Evolutionary conservation across 2,113 vertebrate genomes (phyloP).

Genomic region (Synodontis membranacea): DNA sequence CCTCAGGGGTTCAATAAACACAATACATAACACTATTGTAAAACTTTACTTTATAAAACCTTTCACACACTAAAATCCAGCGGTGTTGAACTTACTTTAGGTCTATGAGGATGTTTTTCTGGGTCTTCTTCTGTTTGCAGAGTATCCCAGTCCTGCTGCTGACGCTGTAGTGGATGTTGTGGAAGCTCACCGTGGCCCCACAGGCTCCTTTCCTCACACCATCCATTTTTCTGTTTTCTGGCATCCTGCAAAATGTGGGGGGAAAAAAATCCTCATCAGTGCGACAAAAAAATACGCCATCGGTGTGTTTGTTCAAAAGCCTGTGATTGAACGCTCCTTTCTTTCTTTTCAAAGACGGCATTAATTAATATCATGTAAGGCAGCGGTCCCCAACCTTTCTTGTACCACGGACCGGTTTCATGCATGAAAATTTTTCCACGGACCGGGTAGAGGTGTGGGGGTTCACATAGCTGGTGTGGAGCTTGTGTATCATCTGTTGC

Average conservation of each 20-base stretch:
- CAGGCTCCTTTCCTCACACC: neutral
- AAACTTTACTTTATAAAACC: neutral
- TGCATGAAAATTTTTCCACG: too few species aligned
- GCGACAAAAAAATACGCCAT: neutral
- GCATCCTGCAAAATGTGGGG: neutral
- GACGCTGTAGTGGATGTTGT: slow-evolving; percentile 70
- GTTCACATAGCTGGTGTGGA: too few species aligned
- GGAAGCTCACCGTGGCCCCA: slow-evolving; percentile 70
- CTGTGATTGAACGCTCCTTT: neutral
- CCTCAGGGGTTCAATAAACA: neutral
- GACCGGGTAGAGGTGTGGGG: too few species aligned
- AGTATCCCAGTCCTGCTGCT: slow-evolving; percentile 49
- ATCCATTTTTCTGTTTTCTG: slow-evolving; percentile 13
- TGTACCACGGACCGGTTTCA: too few species aligned
- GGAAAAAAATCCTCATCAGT: neutral
- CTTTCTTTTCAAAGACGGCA: neutral
- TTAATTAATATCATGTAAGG: too few species aligned
- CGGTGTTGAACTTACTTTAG: slow-evolving; percentile 67
- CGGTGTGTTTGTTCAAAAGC: neutral
- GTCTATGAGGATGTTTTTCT: slow-evolving; percentile 70
- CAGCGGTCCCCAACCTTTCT: too few species aligned
- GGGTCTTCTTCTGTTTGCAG: slow-evolving; percentile 51
- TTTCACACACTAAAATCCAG: neutral
- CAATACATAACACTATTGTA: neutral
- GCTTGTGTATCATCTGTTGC: too few species aligned